Base-by-base conservation (phyloP, 2,888 invertebrate species). In the Branchellion lobata region DNA sequence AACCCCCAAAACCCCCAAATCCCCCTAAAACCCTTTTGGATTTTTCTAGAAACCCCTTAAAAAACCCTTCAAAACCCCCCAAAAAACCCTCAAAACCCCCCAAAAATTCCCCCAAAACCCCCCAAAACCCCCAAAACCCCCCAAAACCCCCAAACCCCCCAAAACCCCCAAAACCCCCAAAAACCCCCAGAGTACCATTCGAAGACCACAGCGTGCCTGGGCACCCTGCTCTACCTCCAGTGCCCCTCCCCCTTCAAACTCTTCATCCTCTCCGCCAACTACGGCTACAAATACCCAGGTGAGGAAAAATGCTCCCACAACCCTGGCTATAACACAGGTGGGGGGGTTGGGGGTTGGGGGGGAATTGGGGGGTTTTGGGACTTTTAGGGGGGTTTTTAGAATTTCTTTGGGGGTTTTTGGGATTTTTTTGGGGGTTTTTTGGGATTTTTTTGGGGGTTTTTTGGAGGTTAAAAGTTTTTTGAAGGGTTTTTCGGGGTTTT, bases 211-310 rank as follows among this genome's bases (percentile, higher is more conserved):
- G 31, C 77, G 1, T 77, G 77, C n/a, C n/a, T 61, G 33, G 77
- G 77, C 57, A 77, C 65, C 0, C 34, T 61, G 65, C 14, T 77
- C 61, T 5, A 21, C 21, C n/a, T 77, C 24, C 34, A 61, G 21
- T 77, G 77, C n/a, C 77, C 77, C 2, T 24, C 34, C 24, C 24
- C 65, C 29, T 36, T 65, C 53, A 29, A 34, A 21, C 31, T 77
- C 0, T 36, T 77, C 65, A 36, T 77, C 36, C 31, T 65, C 34
- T 29, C 57, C 27, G 57, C 77, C 29, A 36, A 31, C 2, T 77
- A 77, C 36, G 77, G 77, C 21, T 77, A 61, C 65, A 57, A 2
- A 0, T 77, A n/a, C 29, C 77, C 77, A 34, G 77, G 77, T 33
- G 77, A 77, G 31, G 24, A 21, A 27, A 61, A 65, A 36, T 77